A percentile compares a stretch with the other conserved stretches of the same genome.
phyloP scores from a whole-genome alignment of 2,888 invertebrate genomes.

The Lamproptera curius region DNA sequence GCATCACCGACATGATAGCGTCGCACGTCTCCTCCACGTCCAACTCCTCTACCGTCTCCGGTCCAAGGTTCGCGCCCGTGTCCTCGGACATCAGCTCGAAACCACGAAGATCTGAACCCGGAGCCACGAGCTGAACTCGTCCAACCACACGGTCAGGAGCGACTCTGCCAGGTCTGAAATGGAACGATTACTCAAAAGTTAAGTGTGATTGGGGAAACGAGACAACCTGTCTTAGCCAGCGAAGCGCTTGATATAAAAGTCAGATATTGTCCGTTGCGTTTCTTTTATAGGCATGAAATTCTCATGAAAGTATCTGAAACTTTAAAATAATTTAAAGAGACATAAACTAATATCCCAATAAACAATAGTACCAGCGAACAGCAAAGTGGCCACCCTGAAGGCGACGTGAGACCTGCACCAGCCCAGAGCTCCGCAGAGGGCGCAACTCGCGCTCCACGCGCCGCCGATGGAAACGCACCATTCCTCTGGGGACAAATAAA shows the following conservation, averaged over 20 bases:
- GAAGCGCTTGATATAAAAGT: too few species aligned
- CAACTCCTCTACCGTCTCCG: conserved; percentile 24
- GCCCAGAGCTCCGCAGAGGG: conserved; percentile 34
- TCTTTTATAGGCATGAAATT: too few species aligned
- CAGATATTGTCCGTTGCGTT: too few species aligned
- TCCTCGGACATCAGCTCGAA: conserved; percentile 43
- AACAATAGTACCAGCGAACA: conserved; percentile 59
- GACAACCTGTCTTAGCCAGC: too few species aligned
- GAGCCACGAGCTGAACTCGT: conserved; percentile 46
- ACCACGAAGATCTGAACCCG: conserved; percentile 46
- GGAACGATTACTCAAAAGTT: too few species aligned
- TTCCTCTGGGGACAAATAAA: conserved; percentile 56
- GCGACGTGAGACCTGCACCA: conserved; percentile 44
- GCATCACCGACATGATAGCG: conserved; percentile 41
- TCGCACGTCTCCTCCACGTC: conserved; percentile 44
- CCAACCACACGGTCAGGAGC: conserved; percentile 48
- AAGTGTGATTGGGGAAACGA: too few species aligned
- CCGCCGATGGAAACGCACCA: conserved; percentile 40
- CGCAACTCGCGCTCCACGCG: conserved; percentile 36
- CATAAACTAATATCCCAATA: too few species aligned
- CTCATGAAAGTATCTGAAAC: too few species aligned
- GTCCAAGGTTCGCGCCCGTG: conserved; percentile 18
- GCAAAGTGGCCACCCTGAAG: conserved; percentile 43
- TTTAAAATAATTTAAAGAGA: too few species aligned
- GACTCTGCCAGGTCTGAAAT: conserved; percentile 54